A percentile compares a stretch with the other conserved stretches of the same genome.
These are phyloP conservation scores for Heliconius hortense DNA, from an alignment of 2,888 invertebrate species.

Conservation along the genomic window DNA sequence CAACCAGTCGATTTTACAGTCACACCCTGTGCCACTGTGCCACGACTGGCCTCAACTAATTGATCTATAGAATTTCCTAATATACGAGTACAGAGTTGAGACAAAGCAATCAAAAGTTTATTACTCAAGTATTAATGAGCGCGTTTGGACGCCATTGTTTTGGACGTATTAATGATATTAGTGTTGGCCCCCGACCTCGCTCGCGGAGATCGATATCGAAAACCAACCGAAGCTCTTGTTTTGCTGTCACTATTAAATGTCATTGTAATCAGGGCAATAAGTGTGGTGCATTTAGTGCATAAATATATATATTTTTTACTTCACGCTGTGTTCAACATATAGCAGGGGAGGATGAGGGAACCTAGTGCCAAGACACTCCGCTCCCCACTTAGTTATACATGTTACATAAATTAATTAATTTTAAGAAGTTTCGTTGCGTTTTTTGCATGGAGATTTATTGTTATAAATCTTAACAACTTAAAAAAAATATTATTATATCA, in stretches of 20 bases:
- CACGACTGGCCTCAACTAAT: too few relatives aligned
- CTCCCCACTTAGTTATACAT: too few relatives aligned
- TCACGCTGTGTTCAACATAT: background rate
- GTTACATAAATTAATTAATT: too few relatives aligned
- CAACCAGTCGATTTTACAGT: too few relatives aligned
- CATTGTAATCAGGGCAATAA: background rate
- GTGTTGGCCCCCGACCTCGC: constrained; percentile 47
- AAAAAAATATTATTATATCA: too few relatives aligned
- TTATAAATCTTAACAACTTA: too few relatives aligned
- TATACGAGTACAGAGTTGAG: constrained; percentile 31
- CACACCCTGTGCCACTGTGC: too few relatives aligned
- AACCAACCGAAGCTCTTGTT: constrained; percentile 46
- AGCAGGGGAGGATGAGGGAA: background rate
- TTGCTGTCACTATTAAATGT: background rate
- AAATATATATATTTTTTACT: too few relatives aligned
- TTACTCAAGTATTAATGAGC: constrained; percentile 56
- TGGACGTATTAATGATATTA: constrained; percentile 62
- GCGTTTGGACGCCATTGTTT: constrained; percentile 72
- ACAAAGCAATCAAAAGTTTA: constrained; percentile 33
- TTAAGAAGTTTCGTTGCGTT: too few relatives aligned
- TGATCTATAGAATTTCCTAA: constrained; percentile 36
- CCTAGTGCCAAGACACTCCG: background rate
- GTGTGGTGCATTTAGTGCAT: background rate
- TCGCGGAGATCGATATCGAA: constrained; percentile 57
- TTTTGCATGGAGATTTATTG: too few relatives aligned